Evolutionary conservation across 2,113 vertebrate genomes (phyloP).

Genomic region (Oryctolagus cuniculus): DNA sequence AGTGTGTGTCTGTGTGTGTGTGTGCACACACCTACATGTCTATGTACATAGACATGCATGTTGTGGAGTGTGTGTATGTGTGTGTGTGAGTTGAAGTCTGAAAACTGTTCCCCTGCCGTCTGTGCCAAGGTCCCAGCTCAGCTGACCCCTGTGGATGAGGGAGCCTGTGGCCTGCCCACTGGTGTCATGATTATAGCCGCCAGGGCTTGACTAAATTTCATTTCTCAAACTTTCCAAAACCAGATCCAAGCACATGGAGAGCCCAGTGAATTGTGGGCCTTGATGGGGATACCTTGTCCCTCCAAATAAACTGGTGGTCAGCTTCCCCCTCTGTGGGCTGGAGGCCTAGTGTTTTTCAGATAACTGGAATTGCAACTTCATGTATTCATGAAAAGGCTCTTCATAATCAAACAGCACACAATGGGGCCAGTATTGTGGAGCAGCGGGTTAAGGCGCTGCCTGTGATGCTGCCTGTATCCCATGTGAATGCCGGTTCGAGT

Average conservation of each 20-base stretch:
- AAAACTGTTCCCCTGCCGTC: background rate
- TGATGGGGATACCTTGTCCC: too few species aligned
- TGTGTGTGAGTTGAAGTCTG: background rate
- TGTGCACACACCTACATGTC: background rate
- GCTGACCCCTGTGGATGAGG: background rate
- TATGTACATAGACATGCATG: too few species aligned
- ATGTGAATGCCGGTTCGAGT: too few species aligned
- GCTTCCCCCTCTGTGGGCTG: background rate
- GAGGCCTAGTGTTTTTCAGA: background rate
- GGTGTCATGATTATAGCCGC: background rate
- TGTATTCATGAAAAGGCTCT: background rate
- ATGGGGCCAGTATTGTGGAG: too few species aligned
- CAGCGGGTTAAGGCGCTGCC: too few species aligned
- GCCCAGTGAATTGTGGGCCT: background rate
- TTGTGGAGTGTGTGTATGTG: background rate
- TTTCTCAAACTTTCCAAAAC: background rate
- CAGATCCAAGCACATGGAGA: background rate
- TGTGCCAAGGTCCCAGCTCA: background rate
- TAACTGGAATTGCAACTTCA: background rate
- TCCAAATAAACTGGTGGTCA: background rate
- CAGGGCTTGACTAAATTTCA: background rate
- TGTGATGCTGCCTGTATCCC: too few species aligned
- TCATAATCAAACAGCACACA: background rate
- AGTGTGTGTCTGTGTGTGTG: background rate
- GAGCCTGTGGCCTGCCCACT: background rate